A percentile compares a stretch with the other conserved stretches of the same genome.
These are phyloP conservation scores for Vidua macroura DNA, from an alignment of 2,113 vertebrate genomes.

Conservation along the genomic window DNA sequence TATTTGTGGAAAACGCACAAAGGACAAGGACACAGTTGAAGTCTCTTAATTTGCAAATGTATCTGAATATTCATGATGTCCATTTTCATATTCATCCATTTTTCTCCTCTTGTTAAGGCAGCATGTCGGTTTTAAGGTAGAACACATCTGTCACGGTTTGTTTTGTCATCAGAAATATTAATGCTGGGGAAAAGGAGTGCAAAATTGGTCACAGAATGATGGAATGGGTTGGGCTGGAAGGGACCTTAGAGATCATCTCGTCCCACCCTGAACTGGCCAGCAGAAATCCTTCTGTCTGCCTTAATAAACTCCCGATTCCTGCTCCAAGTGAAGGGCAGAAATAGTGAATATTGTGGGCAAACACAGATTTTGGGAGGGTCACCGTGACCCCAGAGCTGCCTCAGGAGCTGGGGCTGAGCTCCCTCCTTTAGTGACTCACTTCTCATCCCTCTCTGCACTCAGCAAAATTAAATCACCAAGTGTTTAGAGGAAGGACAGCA, in stretches of 20 bases:
- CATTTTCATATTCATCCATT: constrained; percentile 1
- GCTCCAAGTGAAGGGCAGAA: neutral
- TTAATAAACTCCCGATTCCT: neutral
- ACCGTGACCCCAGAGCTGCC: accelerated
- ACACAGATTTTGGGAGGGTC: neutral
- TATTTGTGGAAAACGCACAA: constrained; percentile 24
- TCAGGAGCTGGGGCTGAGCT: neutral
- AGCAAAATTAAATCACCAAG: neutral
- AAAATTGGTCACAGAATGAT: neutral
- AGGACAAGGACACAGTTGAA: constrained; percentile 34
- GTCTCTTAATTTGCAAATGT: neutral
- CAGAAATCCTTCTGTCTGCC: neutral
- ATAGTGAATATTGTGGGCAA: neutral
- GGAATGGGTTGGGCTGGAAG: neutral
- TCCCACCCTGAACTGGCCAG: neutral
- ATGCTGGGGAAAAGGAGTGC: neutral
- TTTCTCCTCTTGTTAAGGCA: neutral
- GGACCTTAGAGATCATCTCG: neutral
- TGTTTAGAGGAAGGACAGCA: neutral
- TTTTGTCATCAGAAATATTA: neutral
- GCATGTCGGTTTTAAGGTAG: neutral
- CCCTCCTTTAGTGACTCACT: neutral
- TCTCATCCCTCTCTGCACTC: neutral
- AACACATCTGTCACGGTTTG: neutral
- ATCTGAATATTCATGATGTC: neutral